Conservation (phyloP, 2,113 vertebrate species). For the Varanus komodoensis region DNA sequence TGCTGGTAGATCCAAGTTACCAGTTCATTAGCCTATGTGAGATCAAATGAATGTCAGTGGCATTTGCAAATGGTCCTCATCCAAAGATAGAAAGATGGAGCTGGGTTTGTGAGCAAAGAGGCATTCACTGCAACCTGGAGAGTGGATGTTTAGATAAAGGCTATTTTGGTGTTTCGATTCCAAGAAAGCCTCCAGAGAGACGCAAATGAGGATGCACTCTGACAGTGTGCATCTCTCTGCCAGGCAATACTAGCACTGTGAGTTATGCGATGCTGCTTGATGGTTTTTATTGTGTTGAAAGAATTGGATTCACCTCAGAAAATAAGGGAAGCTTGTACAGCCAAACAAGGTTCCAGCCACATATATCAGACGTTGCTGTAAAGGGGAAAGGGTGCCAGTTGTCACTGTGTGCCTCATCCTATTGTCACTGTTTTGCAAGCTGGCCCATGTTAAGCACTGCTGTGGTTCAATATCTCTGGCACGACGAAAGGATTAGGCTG, state of each 20-base stretch:
- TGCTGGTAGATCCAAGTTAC: conserved; percentile 42
- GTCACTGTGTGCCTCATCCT: not conserved
- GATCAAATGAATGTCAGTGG: conserved; percentile 51
- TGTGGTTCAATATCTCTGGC: not conserved
- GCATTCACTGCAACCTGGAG: conserved; percentile 46
- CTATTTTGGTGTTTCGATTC: conserved; percentile 44
- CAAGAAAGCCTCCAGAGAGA: conserved; percentile 56
- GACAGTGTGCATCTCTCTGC: conserved; percentile 27
- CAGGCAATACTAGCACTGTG: not conserved
- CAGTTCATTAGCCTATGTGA: conserved; percentile 52
- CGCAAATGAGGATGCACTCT: conserved; percentile 44
- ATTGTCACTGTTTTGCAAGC: conserved; percentile 1
- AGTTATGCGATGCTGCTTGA: conserved; percentile 63
- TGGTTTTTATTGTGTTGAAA: conserved; percentile 40
- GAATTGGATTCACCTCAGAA: conserved; percentile 6
- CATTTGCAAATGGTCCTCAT: conserved; percentile 41
- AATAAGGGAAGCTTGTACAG: not conserved
- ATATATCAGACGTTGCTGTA: not conserved
- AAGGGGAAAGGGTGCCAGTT: not conserved
- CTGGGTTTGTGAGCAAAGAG: conserved; percentile 56
- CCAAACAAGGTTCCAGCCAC: not conserved
- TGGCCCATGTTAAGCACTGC: not conserved
- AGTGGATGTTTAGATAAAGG: conserved; percentile 59
- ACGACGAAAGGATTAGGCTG: not conserved
- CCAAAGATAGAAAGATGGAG: conserved; percentile 54